Conservation (phyloP, 2,797 vertebrate species). For the Pteropus rufus region DNA sequence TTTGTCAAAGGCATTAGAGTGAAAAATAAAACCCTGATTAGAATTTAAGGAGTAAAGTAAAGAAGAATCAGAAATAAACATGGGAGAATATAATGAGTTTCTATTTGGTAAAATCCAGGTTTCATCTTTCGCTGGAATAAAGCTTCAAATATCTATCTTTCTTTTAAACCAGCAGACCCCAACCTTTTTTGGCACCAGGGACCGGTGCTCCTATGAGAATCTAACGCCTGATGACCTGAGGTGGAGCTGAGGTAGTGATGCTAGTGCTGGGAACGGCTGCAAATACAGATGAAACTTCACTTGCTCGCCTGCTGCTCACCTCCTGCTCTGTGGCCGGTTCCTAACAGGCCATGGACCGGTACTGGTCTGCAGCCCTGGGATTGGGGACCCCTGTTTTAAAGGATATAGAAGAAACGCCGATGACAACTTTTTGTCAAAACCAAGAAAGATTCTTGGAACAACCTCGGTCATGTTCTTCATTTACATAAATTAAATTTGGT, state of each 20-base stretch:
- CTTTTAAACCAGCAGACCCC: not conserved
- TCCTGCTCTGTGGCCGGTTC: no score
- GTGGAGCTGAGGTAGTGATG: no score
- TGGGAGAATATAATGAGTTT: not conserved
- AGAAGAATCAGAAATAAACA: not conserved
- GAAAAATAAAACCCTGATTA: conserved; percentile 7
- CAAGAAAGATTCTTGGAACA: not conserved
- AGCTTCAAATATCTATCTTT: not conserved
- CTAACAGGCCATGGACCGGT: no score
- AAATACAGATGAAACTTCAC: no score
- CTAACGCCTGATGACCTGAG: no score
- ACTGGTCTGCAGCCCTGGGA: no score
- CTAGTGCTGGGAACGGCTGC: no score
- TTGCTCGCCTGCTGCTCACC: no score
- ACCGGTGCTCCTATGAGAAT: no score
- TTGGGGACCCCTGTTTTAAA: not conserved
- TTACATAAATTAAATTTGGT: not conserved
- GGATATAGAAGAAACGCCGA: not conserved
- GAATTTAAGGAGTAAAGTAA: not conserved
- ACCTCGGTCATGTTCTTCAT: not conserved
- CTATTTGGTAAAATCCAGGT: not conserved
- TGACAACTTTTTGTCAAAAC: not conserved
- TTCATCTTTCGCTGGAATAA: not conserved
- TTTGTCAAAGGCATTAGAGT: not conserved
- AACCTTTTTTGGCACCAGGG: no score